Conservation (phyloP, 2,797 vertebrate species). For the Hippocampus kuda region DNA sequence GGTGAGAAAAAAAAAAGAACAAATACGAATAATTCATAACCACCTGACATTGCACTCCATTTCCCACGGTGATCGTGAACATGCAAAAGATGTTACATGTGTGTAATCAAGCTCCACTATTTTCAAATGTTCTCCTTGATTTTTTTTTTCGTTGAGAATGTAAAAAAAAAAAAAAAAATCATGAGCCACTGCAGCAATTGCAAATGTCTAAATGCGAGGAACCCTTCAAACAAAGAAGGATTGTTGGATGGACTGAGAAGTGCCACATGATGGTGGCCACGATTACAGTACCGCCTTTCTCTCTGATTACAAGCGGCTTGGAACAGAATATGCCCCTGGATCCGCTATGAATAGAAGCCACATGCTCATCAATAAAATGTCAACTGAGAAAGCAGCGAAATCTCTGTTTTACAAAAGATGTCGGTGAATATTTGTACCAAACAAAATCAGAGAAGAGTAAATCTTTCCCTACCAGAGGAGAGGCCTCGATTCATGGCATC, state of each 20-base stretch:
- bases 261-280: background rate
- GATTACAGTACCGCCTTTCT: background rate
- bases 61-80: background rate
- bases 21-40: background rate
- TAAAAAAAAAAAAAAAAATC: background rate
- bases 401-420: background rate
- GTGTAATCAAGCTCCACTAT: background rate
- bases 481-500: constrained; percentile 95
- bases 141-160: background rate
- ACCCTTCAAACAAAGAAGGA: background rate
- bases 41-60: background rate
- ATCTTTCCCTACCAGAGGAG: constrained; percentile 77
- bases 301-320: background rate
- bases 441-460: background rate
- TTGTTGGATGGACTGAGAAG: background rate
- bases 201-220: background rate
- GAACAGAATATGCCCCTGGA: constrained; percentile 5
- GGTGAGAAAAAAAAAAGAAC: background rate
- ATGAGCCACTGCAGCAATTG: background rate
- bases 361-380: constrained; percentile 18
- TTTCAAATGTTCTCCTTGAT: background rate
- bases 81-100: background rate
- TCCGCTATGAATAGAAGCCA: constrained; percentile 3
- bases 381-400: background rate
- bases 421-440: background rate